These are phyloP conservation scores for Pseudomugil gertrudae DNA, from an alignment of 2,797 vertebrate genomes.

Conservation along the genomic window DNA sequence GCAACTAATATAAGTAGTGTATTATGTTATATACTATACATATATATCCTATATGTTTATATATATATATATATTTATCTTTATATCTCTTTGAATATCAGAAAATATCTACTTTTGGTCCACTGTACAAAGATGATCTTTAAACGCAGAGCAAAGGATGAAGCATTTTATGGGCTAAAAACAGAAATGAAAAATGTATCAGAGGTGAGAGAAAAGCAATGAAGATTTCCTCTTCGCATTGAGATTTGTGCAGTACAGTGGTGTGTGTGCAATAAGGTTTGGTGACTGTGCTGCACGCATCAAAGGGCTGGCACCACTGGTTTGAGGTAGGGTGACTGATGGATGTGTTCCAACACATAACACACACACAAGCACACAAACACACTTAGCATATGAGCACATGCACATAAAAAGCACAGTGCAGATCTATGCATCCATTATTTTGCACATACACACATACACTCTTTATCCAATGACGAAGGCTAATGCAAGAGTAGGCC, in stretches of 20 bases:
- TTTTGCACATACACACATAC: slow-evolving; percentile 16
- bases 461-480: slow-evolving; percentile 58
- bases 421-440: slow-evolving; percentile 31
- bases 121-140: slow-evolving; percentile 82
- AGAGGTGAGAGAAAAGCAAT: slow-evolving; percentile 72
- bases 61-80: slow-evolving; percentile 69
- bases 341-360: slow-evolving; percentile 72
- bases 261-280: slow-evolving; percentile 77
- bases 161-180: slow-evolving; percentile 64
- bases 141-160: slow-evolving; percentile 67
- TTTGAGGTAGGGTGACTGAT: slow-evolving; percentile 86
- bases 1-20: slow-evolving; percentile 76
- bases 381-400: slow-evolving; percentile 21
- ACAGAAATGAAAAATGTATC: slow-evolving; percentile 61
- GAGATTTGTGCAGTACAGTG: slow-evolving; percentile 78
- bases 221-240: slow-evolving; percentile 65
- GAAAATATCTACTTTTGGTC: slow-evolving; percentile 87
- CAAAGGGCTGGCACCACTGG: slow-evolving; percentile 83
- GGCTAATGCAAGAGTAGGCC: slow-evolving; percentile 70
- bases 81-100: slow-evolving; percentile 81
- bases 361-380: slow-evolving; percentile 13
- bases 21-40: slow-evolving; percentile 77
- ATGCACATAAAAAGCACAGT: slow-evolving; percentile 52
- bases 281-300: slow-evolving; percentile 78
- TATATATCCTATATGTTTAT: slow-evolving; percentile 46